Evolutionary conservation across 1,140 invertebrate genomes (phyloP), one percentile per base, ranked within the genome.

Genomic region (Drosophila azteca): DNA sequence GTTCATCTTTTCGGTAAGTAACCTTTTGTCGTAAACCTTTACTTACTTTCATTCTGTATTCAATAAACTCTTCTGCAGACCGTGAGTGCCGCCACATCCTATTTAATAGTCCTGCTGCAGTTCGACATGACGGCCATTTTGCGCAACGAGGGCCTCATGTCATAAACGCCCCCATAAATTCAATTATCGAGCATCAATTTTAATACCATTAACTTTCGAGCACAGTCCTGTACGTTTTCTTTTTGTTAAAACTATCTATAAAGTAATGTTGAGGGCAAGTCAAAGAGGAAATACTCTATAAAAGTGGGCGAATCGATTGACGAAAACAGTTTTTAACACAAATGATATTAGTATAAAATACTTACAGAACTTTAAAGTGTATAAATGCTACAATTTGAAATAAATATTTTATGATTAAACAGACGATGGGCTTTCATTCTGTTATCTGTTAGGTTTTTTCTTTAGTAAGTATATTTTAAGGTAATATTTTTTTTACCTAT

Each of bases 41-140:
- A 2, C 35, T 20, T 29, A 4, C 3, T 13, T 49, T 39, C 20
- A 41, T 55, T 62, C 15, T 17, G 1, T 3, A 46, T 22, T 51
- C 41, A 22, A 54, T 46, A 0, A 8, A 13, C 17, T 17, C 11
- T 24, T 51, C 81, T 90, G 1, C 57, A 92, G 91, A 90, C 91
- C 50, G 85, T 92, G 2, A 91, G 90, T 52, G 91, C 91, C 9
- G 91, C 91, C 49, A 92, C 91, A 11, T 92, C 91, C 6, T 92
- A 92, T 62, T 74, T 92, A 41, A 92, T 92, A 73, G 91, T 92
- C 43, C 58, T 92, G 76, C 71, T 92, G 57, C 91, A 92, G 57
- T 92, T 92, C 45, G 91, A 92, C 66, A 91, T 92, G 90, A 90
- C 81, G 39, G 44, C 90, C 35, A 91, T 91, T 50, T 60, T 90